Base-by-base conservation (phyloP, 2,888 invertebrate genomes). In the Villa cingulata region DNA sequence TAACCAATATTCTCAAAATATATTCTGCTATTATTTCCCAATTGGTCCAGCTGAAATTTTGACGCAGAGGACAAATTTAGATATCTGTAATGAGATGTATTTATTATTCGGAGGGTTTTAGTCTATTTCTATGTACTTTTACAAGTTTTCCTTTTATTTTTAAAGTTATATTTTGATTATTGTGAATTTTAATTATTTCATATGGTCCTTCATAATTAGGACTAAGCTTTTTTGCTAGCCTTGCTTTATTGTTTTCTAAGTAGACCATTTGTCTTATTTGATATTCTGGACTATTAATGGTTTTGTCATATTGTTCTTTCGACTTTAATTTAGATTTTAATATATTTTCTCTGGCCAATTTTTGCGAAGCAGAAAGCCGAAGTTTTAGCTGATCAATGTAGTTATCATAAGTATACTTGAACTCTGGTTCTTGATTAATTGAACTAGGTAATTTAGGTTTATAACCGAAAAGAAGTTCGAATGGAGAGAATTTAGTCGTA, bases 401-500 rank as follows among this genome's bases (percentile, higher is more conserved):
- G 42, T 39, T 43, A 17, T 51, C 46, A 45, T 46, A 47, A 17
- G 45, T 50, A 19, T 51, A 49, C 42, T 18, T 43, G 17, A 49
- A 36, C 37, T 49, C 46, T 16, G 46, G 44, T 14, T 40, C n/a
- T 29, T 40, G 34, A 16, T 14, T 43, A 23, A 50, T 15, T 16
- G 43, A 45, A 20, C 41, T 38, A 16, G 50, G 49, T 20, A 50
- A 32, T 40, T 37, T 19, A 4, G 48, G 50, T 34, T 48, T 50
- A 40, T 40, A 38, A 16, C 48, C 50, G 38, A 48, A 50, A 12
- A 50, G 23, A 38, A 48, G 17, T 37, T 50, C 50, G 29, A 56
- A 61, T 2, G 63, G 64, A 1, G 62, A 58, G 39, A 56, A 62
- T 12, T 58, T 54, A 3, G 63, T 65, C 1, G 60, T 57, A 20